Percentiles rank a stretch among this genome's conserved stretches.
These are phyloP conservation scores for Axinella damicornis DNA, from an alignment of 37 sponge, comb jelly and placozoan genomes.

Conservation along the genomic window DNA sequence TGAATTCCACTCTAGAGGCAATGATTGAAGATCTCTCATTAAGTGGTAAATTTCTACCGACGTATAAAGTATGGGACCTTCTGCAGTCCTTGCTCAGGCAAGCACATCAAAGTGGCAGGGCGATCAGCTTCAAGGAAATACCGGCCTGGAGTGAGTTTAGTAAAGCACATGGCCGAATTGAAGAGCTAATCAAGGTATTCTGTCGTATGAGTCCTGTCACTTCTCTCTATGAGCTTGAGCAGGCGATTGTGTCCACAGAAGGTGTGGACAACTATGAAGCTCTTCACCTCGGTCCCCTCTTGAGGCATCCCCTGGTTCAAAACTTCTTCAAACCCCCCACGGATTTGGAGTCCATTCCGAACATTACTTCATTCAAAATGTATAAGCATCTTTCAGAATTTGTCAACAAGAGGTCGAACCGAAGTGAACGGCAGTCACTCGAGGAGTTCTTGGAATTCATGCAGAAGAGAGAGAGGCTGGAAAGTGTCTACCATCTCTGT, in stretches of 20 bases:
- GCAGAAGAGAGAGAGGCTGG: background rate
- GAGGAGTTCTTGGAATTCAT: conserved; percentile 61
- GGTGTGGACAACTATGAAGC: conserved; percentile 44
- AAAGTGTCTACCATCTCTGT: conserved; percentile 49
- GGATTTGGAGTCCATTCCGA: conserved; percentile 46
- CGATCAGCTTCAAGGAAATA: conserved; percentile 11
- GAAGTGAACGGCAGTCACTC: conserved; percentile 15
- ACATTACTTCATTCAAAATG: conserved; percentile 45
- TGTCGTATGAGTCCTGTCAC: conserved; percentile 49
- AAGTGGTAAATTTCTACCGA: conserved; percentile 42
- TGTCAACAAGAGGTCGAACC: conserved; percentile 7
- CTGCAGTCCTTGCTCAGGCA: background rate
- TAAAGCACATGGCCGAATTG: conserved; percentile 39
- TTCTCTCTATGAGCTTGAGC: conserved; percentile 53
- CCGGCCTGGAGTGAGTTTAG: background rate
- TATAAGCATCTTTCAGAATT: conserved; percentile 23
- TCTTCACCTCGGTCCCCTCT: conserved; percentile 59
- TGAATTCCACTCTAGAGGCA: conserved; percentile 16
- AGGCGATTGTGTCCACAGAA: conserved; percentile 20
- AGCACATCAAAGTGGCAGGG: background rate
- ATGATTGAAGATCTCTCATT: conserved; percentile 32
- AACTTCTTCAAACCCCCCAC: conserved; percentile 54
- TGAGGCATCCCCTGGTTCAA: conserved; percentile 49
- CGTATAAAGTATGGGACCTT: background rate
- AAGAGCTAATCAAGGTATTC: conserved; percentile 52